These are phyloP conservation scores for Andrena bicolor DNA, from an alignment of 2,888 invertebrate species.

Conservation along the genomic window DNA sequence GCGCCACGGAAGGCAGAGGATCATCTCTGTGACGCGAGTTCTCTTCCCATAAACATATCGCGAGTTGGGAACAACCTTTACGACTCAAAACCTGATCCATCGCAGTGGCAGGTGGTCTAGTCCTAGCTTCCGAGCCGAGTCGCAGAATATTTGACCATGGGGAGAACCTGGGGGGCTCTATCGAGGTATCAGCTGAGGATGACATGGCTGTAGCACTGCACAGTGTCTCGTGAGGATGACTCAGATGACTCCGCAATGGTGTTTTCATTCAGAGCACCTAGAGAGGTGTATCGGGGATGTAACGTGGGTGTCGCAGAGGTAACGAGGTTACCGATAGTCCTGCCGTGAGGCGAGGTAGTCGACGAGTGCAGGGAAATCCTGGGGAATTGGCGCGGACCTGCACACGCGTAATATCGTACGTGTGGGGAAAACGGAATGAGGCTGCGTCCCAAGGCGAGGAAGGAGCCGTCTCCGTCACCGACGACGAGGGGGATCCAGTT, in stretches of 20 bases:
- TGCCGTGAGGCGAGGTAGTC: not conserved
- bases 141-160: not conserved
- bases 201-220: too few relatives aligned
- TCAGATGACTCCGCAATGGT: too few relatives aligned
- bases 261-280: not conserved
- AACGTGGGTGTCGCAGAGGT: not conserved
- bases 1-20: not conserved
- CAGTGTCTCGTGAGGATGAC: too few relatives aligned
- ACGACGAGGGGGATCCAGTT: slow-evolving; percentile 60
- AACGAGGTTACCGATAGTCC: slow-evolving; percentile 30
- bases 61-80: not conserved
- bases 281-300: not conserved
- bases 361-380: slow-evolving; percentile 14
- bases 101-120: not conserved
- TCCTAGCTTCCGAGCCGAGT: not conserved
- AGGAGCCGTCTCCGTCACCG: slow-evolving; percentile 36
- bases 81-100: not conserved
- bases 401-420: slow-evolving; percentile 59
- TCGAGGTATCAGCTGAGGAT: not conserved
- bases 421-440: slow-evolving; percentile 43
- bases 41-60: not conserved
- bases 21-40: not conserved
- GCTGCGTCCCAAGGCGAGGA: not conserved
- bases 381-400: slow-evolving; percentile 32
- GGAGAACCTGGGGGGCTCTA: not conserved